Percentiles rank a stretch among this genome's conserved stretches.
phyloP scores from a whole-genome alignment of 2,113 vertebrate species.

The Globicephala melas region DNA sequence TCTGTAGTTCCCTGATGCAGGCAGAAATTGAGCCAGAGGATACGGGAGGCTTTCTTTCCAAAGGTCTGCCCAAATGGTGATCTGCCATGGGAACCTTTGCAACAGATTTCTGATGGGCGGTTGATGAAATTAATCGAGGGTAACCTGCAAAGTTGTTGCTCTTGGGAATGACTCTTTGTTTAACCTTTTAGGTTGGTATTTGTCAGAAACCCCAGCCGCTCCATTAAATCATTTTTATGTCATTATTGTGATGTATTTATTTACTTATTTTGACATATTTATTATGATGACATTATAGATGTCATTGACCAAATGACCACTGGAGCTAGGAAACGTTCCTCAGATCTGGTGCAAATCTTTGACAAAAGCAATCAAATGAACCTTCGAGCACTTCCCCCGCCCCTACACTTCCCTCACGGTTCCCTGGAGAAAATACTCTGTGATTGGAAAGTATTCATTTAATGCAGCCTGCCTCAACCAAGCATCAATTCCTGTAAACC shows the following conservation, averaged over 20 bases:
- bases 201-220: not conserved
- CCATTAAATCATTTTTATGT: not conserved
- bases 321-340: too few relatives aligned
- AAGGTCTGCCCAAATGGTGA: not conserved
- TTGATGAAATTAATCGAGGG: not conserved
- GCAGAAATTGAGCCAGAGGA: not conserved
- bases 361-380: not conserved
- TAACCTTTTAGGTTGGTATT: not conserved
- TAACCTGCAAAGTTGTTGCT: not conserved
- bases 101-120: not conserved
- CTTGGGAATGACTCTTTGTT: not conserved
- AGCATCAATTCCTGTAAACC: slow-evolving; percentile 27
- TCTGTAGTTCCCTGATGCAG: not conserved
- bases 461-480: not conserved
- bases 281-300: not conserved
- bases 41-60: not conserved
- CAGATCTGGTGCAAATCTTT: not conserved
- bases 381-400: not conserved
- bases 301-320: not conserved
- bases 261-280: not conserved
- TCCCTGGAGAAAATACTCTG: not conserved
- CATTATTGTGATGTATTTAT: not conserved
- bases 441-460: not conserved
- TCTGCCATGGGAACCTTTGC: not conserved
- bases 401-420: too few relatives aligned